Evolutionary conservation across 2,797 vertebrate species (phyloP).

Genomic region (Manis javanica): DNA sequence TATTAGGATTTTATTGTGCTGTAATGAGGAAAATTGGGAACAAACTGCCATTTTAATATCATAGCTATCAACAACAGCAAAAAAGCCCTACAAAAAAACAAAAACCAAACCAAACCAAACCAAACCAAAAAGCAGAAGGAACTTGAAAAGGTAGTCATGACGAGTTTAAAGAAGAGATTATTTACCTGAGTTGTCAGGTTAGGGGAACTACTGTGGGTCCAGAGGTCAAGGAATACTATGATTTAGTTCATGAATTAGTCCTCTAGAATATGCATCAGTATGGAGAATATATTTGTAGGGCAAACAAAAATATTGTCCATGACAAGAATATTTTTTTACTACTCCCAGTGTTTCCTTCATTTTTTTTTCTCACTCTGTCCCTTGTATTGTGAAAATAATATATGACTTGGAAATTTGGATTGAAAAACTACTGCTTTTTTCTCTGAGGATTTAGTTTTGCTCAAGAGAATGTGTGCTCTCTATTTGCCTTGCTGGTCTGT

Average conservation of each 20-base stretch:
- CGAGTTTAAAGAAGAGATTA: not conserved
- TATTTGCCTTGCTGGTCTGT: not conserved
- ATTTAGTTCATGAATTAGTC: not conserved
- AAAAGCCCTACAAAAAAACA: no score
- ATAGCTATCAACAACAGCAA: not conserved
- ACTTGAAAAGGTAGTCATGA: not conserved
- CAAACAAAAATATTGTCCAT: not conserved
- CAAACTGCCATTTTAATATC: not conserved
- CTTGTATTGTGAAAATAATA: not conserved
- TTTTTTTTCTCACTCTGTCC: not conserved
- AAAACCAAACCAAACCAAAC: not conserved
- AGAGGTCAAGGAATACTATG: not conserved
- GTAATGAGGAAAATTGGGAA: not conserved
- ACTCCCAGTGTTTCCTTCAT: not conserved
- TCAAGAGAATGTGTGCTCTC: not conserved
- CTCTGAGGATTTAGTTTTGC: not conserved
- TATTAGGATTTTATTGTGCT: not conserved
- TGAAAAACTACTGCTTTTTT: not conserved
- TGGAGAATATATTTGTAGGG: not conserved
- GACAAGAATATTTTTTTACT: not conserved
- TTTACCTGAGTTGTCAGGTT: not conserved
- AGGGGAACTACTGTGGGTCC: not conserved
- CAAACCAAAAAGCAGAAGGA: not conserved
- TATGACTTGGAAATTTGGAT: not conserved
- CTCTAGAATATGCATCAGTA: not conserved